Evolutionary conservation across 2,797 vertebrate genomes (phyloP).

Genomic region (Phyllotis vaccarum): DNA sequence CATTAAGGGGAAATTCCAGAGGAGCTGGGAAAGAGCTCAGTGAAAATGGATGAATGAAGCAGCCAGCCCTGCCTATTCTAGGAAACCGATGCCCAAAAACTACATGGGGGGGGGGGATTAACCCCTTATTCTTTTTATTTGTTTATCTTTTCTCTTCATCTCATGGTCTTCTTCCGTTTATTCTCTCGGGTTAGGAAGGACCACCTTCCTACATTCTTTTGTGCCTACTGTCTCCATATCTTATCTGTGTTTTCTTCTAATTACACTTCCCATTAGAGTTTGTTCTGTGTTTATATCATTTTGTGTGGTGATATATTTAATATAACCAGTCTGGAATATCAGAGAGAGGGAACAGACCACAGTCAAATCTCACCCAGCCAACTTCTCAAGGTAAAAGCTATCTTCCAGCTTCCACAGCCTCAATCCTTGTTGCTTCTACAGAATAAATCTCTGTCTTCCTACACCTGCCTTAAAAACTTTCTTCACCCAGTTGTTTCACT

Average conservation of each 20-base stretch:
- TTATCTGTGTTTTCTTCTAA: background rate
- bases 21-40: background rate
- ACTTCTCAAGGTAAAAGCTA: too few relatives aligned
- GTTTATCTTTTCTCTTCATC: background rate
- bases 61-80: background rate
- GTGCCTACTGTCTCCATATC: background rate
- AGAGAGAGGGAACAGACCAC: too few relatives aligned
- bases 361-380: too few relatives aligned
- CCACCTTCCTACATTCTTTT: background rate
- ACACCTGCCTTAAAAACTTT: too few relatives aligned
- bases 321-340: too few relatives aligned
- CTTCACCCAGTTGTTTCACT: too few relatives aligned
- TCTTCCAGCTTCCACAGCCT: too few relatives aligned
- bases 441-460: too few relatives aligned
- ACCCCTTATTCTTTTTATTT: background rate
- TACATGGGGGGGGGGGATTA: too few relatives aligned
- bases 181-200: background rate
- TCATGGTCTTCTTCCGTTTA: background rate
- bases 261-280: background rate
- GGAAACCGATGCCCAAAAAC: background rate
- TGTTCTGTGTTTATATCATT: background rate
- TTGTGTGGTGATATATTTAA: background rate
- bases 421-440: too few relatives aligned
- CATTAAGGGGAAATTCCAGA: constrained; percentile 19
- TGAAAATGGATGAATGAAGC: background rate